These are phyloP conservation scores for Astyanax mexicanus DNA, from an alignment of 2,797 vertebrate species.

Conservation along the genomic window DNA sequence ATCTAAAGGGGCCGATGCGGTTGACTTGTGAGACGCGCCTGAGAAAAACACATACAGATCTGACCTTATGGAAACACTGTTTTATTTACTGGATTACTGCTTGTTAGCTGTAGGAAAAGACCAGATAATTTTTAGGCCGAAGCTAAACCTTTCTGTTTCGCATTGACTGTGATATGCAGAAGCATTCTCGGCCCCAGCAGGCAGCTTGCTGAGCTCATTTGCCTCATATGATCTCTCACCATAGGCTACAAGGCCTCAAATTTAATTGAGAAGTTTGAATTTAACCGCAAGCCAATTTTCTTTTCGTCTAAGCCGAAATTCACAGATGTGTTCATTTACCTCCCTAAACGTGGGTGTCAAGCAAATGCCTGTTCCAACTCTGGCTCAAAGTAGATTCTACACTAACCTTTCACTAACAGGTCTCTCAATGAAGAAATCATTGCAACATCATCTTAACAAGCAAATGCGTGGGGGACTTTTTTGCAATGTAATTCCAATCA, in stretches of 20 bases:
- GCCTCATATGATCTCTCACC: constrained; percentile 10
- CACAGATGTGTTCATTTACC: constrained; percentile 11
- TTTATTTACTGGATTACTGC: constrained; percentile 61
- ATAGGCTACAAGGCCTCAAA: constrained; percentile 11
- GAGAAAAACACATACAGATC: too few species aligned
- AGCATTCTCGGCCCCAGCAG: constrained; percentile 4
- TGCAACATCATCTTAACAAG: constrained; percentile 61
- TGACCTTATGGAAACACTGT: constrained; percentile 75
- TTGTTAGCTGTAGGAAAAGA: constrained; percentile 37
- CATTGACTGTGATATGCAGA: neutral
- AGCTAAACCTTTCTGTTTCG: constrained; percentile 2
- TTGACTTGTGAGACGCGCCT: too few species aligned
- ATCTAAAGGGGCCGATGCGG: too few species aligned
- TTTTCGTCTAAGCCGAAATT: constrained; percentile 13
- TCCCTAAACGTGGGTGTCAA: constrained; percentile 38
- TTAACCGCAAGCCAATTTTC: constrained; percentile 27
- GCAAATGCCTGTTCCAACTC: constrained; percentile 14
- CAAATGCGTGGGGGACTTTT: constrained; percentile 24
- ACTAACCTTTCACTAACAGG: constrained; percentile 23
- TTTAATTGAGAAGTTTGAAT: neutral
- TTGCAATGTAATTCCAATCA: constrained; percentile 65
- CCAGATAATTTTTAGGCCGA: neutral
- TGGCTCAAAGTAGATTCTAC: constrained; percentile 11
- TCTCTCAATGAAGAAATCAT: constrained; percentile 21
- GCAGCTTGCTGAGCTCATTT: neutral